Conservation (phyloP, 2,797 vertebrate genomes). For the Morus bassanus region DNA sequence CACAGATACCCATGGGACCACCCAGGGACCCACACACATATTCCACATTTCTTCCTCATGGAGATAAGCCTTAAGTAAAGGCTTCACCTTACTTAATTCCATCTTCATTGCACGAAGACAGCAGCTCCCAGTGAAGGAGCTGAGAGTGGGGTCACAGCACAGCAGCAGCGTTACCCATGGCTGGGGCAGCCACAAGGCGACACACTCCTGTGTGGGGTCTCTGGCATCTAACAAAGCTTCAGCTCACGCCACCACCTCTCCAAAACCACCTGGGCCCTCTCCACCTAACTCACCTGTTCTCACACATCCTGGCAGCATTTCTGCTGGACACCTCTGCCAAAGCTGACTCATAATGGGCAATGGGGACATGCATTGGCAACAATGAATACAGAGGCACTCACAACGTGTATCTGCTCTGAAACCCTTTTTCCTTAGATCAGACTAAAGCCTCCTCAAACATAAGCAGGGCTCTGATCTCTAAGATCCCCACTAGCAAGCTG, state of each 20-base stretch:
- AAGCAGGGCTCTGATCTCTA: not conserved
- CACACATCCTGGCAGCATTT: not conserved
- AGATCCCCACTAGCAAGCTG: not conserved
- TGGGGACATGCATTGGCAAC: not conserved
- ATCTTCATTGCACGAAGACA: not conserved
- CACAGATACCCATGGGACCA: not conserved
- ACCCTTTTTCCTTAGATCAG: not conserved
- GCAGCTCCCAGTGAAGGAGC: not conserved
- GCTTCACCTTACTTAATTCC: not conserved
- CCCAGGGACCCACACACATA: not conserved
- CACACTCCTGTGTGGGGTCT: fast-evolving
- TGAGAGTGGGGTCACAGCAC: not conserved
- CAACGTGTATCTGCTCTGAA: not conserved
- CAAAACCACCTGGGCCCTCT: not conserved
- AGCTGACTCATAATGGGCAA: not conserved
- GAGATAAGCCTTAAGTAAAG: not conserved
- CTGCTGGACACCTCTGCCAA: not conserved
- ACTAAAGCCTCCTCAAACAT: not conserved
- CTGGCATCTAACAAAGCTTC: not conserved
- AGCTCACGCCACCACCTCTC: not conserved
- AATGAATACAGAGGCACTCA: not conserved
- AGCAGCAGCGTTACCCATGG: not conserved
- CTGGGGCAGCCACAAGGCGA: not conserved
- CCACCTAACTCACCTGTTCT: not conserved
- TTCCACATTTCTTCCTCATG: not conserved